Conservation (phyloP, 2,888 invertebrate genomes). For the Microctonus aethiopoides region DNA sequence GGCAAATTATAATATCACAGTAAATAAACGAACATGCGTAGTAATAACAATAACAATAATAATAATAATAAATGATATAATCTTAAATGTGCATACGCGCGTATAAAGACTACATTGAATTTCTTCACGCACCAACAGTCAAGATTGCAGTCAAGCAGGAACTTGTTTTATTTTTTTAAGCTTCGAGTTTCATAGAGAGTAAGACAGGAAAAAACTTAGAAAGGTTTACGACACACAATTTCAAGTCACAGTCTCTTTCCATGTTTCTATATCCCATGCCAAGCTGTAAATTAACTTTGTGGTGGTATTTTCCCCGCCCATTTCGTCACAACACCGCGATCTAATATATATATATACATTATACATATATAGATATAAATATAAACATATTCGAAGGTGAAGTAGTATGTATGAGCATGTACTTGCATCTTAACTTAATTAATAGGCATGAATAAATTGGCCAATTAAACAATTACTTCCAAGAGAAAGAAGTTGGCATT, state of each 20-base stretch:
- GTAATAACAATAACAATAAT: not conserved
- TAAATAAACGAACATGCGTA: not conserved
- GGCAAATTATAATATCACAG: not conserved
- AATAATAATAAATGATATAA: slow-evolving; percentile 10
- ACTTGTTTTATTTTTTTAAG: slow-evolving; percentile 34
- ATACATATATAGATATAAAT: slow-evolving; percentile 6
- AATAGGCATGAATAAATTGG: slow-evolving; percentile 48
- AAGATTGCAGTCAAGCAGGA: slow-evolving; percentile 22
- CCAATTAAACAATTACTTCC: slow-evolving; percentile 50
- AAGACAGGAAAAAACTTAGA: slow-evolving; percentile 4
- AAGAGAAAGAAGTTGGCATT: slow-evolving; percentile 39
- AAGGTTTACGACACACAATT: slow-evolving; percentile 31
- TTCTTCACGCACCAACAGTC: slow-evolving; percentile 28
- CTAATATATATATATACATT: slow-evolving; percentile 22
- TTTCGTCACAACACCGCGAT: slow-evolving; percentile 29
- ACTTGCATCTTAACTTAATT: slow-evolving; percentile 49
- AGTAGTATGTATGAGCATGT: too few species aligned
- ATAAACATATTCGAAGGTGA: too few species aligned
- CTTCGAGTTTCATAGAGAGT: slow-evolving; percentile 32
- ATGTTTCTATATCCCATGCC: not conserved
- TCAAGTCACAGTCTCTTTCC: slow-evolving; percentile 38
- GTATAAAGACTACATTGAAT: slow-evolving; percentile 11
- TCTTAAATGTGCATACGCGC: not conserved
- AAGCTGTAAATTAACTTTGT: slow-evolving; percentile 25
- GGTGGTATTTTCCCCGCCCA: slow-evolving; percentile 37